These are phyloP conservation scores for Silurus meridionalis DNA, from an alignment of 2,113 vertebrate species.

Conservation along the genomic window DNA sequence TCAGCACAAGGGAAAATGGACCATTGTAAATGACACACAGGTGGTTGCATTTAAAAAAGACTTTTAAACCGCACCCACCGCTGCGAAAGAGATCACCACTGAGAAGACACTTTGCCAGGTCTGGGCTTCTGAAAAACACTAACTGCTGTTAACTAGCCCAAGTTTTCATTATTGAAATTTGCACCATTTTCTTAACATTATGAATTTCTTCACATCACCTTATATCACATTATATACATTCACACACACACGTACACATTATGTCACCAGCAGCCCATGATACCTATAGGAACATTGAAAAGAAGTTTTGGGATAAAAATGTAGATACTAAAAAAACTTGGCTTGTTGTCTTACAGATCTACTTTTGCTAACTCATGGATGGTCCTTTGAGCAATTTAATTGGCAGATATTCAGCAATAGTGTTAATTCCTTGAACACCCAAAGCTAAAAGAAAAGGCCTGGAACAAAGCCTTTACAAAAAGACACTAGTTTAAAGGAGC, in stretches of 20 bases:
- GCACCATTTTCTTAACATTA: not conserved
- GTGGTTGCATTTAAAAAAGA: too few relatives aligned
- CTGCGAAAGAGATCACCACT: not conserved
- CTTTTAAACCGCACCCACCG: not conserved
- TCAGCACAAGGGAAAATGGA: not conserved
- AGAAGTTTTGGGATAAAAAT: not conserved
- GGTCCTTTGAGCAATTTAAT: not conserved
- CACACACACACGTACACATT: not conserved
- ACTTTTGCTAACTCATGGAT: not conserved
- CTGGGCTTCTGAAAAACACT: not conserved
- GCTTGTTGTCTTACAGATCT: not conserved
- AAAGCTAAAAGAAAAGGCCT: not conserved
- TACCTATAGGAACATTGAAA: not conserved
- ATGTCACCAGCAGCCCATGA: not conserved
- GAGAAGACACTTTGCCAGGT: not conserved
- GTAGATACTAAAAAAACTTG: not conserved
- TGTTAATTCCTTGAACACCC: not conserved
- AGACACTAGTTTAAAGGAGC: not conserved
- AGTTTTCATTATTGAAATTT: not conserved
- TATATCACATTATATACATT: too few relatives aligned
- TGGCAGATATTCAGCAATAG: not conserved
- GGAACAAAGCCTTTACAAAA: not conserved
- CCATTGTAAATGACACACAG: not conserved
- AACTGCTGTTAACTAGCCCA: not conserved
- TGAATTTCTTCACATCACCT: not conserved